Evolutionary conservation across 1,140 invertebrate genomes (phyloP).

Genomic region (Rhyzopertha dominica): DNA sequence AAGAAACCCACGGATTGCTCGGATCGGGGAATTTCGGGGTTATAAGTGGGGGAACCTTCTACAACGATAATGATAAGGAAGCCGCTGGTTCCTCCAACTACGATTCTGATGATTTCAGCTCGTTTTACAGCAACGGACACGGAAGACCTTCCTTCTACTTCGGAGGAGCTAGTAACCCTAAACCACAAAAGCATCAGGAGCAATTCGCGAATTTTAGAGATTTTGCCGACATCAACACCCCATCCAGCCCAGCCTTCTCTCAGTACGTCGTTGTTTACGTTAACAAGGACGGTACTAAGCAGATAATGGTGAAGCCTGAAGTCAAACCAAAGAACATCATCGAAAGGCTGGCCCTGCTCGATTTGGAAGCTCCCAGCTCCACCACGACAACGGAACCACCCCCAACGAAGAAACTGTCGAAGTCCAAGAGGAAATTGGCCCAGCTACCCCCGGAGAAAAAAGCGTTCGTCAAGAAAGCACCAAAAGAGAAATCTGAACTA

Average conservation of each 20-base stretch:
- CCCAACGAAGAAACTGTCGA: constrained; percentile 53
- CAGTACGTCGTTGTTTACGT: constrained; percentile 74
- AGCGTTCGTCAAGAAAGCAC: constrained; percentile 51
- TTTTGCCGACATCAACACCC: constrained; percentile 81
- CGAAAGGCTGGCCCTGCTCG: constrained; percentile 68
- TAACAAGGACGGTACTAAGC: constrained; percentile 57
- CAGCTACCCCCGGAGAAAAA: constrained; percentile 60
- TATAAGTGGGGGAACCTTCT: constrained; percentile 81
- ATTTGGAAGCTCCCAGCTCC: constrained; percentile 49
- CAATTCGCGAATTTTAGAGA: constrained; percentile 84
- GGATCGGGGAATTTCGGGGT: constrained; percentile 87
- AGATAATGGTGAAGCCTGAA: constrained; percentile 29
- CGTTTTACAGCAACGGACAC: constrained; percentile 64
- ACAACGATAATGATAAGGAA: constrained; percentile 54
- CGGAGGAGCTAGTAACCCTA: constrained; percentile 55
- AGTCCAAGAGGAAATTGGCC: constrained; percentile 60
- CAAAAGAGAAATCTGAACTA: constrained; percentile 41
- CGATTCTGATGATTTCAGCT: constrained; percentile 45
- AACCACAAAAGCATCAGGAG: constrained; percentile 60
- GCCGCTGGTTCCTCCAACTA: constrained; percentile 49
- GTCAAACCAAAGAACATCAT: constrained; percentile 73
- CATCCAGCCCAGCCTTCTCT: constrained; percentile 73
- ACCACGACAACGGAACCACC: constrained; percentile 33
- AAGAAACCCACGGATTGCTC: constrained; percentile 47
- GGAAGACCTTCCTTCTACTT: constrained; percentile 50